Percentiles rank a stretch among this genome's conserved stretches.
Evolutionary conservation across 2,113 vertebrate genomes (phyloP).

Genomic region (Cairina moschata): DNA sequence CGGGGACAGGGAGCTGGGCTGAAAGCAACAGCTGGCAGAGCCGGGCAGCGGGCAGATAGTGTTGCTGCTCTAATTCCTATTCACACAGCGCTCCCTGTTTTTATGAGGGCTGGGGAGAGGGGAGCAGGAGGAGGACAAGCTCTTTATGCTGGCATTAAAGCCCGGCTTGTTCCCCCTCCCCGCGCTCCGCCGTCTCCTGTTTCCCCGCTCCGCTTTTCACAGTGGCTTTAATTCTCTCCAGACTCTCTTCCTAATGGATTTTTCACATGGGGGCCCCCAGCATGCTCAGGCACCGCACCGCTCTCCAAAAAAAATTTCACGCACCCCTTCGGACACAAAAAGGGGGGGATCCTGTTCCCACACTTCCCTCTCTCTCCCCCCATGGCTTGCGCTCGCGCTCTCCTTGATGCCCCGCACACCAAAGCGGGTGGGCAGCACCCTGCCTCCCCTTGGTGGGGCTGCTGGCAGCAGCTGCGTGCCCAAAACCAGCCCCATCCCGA

Average conservation of each 20-base stretch:
- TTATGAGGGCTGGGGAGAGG: not conserved
- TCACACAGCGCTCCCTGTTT: constrained; percentile 44
- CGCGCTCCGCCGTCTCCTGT: constrained; percentile 9
- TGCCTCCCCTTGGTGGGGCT: not conserved
- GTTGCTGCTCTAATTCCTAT: constrained; percentile 30
- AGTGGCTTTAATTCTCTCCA: constrained; percentile 55
- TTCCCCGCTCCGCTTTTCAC: constrained; percentile 48
- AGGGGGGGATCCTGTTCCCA: constrained; percentile 34
- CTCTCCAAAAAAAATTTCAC: constrained; percentile 23
- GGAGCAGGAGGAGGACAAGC: not conserved
- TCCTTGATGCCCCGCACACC: not conserved
- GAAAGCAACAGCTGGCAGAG: constrained; percentile 75
- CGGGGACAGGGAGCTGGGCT: constrained; percentile 47
- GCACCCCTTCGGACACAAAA: not conserved
- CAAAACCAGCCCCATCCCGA: not conserved
- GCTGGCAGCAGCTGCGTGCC: accelerated
- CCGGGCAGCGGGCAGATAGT: not conserved
- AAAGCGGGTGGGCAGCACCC: not conserved
- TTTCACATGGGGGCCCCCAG: constrained; percentile 33
- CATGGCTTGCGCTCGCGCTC: not conserved
- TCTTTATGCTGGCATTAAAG: constrained; percentile 42
- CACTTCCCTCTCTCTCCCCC: not conserved
- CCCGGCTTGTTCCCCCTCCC: constrained; percentile 44
- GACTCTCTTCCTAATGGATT: constrained; percentile 68
- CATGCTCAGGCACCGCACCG: not conserved